Percentiles rank a stretch among this genome's conserved stretches.
phyloP scores from a whole-genome alignment of 2,797 vertebrate genomes.

The Pseudocheirus occidentalis region DNA sequence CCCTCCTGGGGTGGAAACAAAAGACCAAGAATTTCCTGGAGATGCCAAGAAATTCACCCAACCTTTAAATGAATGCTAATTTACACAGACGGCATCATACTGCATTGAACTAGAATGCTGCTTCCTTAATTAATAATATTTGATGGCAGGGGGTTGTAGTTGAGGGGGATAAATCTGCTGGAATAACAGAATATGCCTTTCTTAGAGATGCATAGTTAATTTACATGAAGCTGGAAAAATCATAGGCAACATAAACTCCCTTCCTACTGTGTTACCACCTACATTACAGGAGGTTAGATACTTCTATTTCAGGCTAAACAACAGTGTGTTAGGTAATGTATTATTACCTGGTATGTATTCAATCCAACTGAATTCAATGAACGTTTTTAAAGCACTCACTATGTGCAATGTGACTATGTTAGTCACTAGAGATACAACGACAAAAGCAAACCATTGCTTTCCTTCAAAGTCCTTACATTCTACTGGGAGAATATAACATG shows the following conservation, averaged over 20 bases:
- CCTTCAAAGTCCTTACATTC: not conserved
- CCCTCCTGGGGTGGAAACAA: not conserved
- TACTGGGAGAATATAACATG: not conserved
- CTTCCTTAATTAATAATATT: accelerated
- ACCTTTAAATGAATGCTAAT: accelerated
- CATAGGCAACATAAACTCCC: not conserved
- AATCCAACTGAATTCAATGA: not conserved
- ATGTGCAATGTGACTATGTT: not conserved
- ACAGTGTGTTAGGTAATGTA: not conserved
- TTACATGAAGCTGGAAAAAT: not conserved
- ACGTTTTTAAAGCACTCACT: not conserved
- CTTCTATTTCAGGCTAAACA: not conserved
- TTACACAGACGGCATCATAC: not conserved
- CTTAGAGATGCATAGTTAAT: not conserved
- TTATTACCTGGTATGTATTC: not conserved
- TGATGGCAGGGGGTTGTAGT: not conserved
- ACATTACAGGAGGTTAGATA: not conserved
- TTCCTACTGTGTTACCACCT: not conserved
- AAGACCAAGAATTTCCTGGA: not conserved
- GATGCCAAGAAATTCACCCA: not conserved
- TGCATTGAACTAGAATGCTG: accelerated
- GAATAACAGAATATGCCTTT: not conserved
- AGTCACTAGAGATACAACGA: not conserved
- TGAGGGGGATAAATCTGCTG: not conserved
- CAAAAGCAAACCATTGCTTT: not conserved